Evolutionary conservation across 2,113 vertebrate genomes (phyloP).

Genomic region (Eclectus roratus): DNA sequence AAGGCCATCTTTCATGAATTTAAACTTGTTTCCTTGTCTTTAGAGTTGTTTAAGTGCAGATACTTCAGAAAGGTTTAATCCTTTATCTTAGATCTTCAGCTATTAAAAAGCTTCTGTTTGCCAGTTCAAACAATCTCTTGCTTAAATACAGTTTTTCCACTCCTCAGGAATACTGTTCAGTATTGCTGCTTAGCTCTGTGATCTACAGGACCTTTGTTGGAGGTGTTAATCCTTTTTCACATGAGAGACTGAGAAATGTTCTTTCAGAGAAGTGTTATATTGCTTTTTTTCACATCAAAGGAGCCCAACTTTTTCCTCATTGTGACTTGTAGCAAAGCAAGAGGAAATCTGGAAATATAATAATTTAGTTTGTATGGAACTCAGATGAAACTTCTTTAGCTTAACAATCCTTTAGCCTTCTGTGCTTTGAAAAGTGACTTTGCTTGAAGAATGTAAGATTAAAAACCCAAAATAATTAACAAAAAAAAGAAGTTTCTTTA

Average conservation of each 20-base stretch:
- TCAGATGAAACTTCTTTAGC: slow-evolving; percentile 62
- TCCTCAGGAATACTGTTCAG: slow-evolving; percentile 74
- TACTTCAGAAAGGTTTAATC: slow-evolving; percentile 63
- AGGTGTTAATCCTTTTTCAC: slow-evolving; percentile 86
- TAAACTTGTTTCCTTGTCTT: slow-evolving; percentile 63
- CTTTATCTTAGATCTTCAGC: slow-evolving; percentile 74
- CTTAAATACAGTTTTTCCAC: slow-evolving; percentile 78
- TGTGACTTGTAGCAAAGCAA: slow-evolving; percentile 67
- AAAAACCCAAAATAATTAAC: slow-evolving; percentile 5
- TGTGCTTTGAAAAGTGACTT: slow-evolving; percentile 43
- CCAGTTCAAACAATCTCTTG: slow-evolving; percentile 75
- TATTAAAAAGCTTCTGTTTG: slow-evolving; percentile 81
- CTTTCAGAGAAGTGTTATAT: slow-evolving; percentile 83
- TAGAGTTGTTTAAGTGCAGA: slow-evolving; percentile 54
- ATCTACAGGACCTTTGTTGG: slow-evolving; percentile 80
- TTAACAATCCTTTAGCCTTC: slow-evolving; percentile 17
- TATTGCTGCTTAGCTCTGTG: slow-evolving; percentile 73
- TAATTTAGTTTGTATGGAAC: slow-evolving; percentile 66
- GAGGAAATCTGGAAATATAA: slow-evolving; percentile 77
- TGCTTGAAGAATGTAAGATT: slow-evolving; percentile 15
- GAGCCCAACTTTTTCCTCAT: slow-evolving; percentile 57
- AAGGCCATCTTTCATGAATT: slow-evolving; percentile 55
- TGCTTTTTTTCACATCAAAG: slow-evolving; percentile 81
- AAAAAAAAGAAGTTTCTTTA: neutral
- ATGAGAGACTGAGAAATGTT: slow-evolving; percentile 82